Evolutionary conservation across 2,888 invertebrate species (phyloP), one percentile per base, ranked within the genome.

Genomic region (Lepidochitona cinerea): DNA sequence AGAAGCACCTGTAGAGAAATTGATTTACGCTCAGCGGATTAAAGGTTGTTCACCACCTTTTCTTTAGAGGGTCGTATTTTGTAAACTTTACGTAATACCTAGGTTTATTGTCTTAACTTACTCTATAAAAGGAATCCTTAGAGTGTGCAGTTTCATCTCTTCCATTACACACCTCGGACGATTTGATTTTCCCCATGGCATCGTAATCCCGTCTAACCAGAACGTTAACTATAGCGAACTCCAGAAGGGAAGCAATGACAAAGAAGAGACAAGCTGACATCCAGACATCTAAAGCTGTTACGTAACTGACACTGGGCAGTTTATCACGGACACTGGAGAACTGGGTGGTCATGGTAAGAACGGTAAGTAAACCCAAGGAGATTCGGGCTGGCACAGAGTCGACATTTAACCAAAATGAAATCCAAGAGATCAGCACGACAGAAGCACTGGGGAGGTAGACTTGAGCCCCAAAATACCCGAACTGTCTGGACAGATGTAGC

Each of bases 321-420:
- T 52, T 64, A 33, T 36, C 54, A 23, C 59, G n/a, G 23, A 65
- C 35, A 12, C 64, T 53, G 2, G 54, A 54, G 41, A 36, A 52
- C 65, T 71, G 71, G 35, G 71, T 71, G 12, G 71, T 71, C 71
- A 71, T 71, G n/a, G 71, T 71, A n/a, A 71, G 72, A 9, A 71
- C 71, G 12, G 71, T 71, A 7, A 71, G 71, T 35, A 71, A 23
- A 14, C 71, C 71, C 4, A 71, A 23, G 1, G 67, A 71, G 59
- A 71, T 71, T 65, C 71, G 59, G 23, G 66, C 66, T 5, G 66
- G 66, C 35, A 66, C 66, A 2, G 66, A 35, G 29, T 66, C 66
- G 14, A 66, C 66, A 35, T 37, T 66, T 35, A 66, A 37, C 66
- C 66, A 66, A 26, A 66, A 66, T 35, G 66, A 66, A 23, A 66